Conservation (phyloP, 2,113 vertebrate genomes). For the Lethenteron reissneri region DNA sequence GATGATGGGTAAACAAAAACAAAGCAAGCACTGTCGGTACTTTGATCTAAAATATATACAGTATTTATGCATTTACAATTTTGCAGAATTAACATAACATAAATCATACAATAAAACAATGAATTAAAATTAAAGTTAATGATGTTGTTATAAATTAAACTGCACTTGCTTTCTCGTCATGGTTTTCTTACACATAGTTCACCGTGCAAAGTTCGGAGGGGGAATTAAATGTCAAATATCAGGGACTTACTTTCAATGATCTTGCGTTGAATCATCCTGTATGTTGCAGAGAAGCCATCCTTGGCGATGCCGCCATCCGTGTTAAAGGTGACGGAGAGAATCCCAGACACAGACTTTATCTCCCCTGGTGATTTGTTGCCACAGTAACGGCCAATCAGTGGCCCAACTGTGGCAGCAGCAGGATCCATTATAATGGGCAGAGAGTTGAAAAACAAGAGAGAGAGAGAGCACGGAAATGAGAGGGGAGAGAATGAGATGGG, state of each 20-base stretch:
- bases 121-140: no score
- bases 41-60: no score
- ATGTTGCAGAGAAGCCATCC: conserved; percentile 79
- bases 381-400: conserved; percentile 86
- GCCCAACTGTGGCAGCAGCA: conserved; percentile 41
- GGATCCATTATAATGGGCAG: neutral
- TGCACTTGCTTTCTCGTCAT: no score
- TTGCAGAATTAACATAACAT: no score
- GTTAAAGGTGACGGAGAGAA: conserved; percentile 80
- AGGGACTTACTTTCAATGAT: conserved; percentile 1
- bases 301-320: conserved; percentile 92
- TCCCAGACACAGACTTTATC: conserved; percentile 66
- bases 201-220: no score
- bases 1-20: no score
- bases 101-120: no score
- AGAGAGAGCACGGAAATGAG: neutral
- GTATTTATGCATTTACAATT: no score
- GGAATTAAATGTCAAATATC: no score
- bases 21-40: no score
- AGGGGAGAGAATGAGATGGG: neutral
- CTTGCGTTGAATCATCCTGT: conserved; percentile 53
- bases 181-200: no score
- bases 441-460: neutral
- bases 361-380: conserved; percentile 66
- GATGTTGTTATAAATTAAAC: no score